These are phyloP conservation scores for Prosopocoilus inquinatus DNA, from an alignment of 2,888 invertebrate genomes.

Conservation along the genomic window DNA sequence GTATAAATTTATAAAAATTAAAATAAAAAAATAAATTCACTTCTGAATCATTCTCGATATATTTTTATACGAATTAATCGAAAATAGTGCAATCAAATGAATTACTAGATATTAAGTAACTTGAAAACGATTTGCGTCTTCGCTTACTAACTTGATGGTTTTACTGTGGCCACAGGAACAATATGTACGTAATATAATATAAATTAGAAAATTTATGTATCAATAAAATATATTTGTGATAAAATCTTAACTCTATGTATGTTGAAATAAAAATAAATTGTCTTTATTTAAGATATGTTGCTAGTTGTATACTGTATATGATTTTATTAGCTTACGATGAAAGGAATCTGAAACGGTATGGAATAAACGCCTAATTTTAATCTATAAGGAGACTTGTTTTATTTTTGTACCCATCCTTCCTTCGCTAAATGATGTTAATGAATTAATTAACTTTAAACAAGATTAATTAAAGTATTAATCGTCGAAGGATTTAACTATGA, in stretches of 20 bases:
- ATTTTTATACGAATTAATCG: no score
- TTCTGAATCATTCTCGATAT: no score
- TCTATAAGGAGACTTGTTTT: constrained; percentile 1
- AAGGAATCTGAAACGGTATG: constrained; percentile 3
- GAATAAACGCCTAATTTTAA: constrained; percentile 10
- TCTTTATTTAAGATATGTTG: constrained; percentile 10
- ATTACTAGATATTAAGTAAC: no score
- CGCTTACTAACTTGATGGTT: not conserved
- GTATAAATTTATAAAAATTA: no score
- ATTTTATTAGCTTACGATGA: constrained; percentile 7
- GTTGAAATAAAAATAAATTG: not conserved
- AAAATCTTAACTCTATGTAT: constrained; percentile 4
- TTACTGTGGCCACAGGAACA: not conserved
- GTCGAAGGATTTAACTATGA: no score
- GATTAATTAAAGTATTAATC: no score
- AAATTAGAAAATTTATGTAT: constrained; percentile 2
- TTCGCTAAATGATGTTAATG: not conserved
- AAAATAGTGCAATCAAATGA: no score
- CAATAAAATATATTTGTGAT: constrained; percentile 9
- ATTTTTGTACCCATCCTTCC: not conserved
- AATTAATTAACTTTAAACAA: no score
- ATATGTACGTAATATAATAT: constrained; percentile 1
- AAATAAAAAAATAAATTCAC: no score
- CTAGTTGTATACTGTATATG: constrained; percentile 10
- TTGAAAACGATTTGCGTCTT: constrained; percentile 1